A percentile compares a stretch with the other conserved stretches of the same genome.
Conservation (phyloP, 2,797 vertebrate species). For the Sylvilagus floridanus region DNA sequence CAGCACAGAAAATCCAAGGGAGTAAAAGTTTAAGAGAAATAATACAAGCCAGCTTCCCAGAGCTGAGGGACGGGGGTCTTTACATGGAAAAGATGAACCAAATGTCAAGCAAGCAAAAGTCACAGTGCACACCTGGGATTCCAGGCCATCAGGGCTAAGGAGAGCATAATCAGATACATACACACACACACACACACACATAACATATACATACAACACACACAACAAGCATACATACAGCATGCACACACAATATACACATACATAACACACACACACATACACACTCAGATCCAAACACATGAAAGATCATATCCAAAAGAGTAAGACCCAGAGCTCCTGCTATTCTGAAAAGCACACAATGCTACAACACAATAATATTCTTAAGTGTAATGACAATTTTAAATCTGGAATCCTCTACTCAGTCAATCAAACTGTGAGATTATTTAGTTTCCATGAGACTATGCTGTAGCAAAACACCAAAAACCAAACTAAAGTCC, state of each 20-base stretch:
- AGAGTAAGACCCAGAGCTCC: neutral
- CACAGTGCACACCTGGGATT: neutral
- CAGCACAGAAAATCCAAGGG: neutral
- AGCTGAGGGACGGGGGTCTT: neutral
- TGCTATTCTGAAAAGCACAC: neutral
- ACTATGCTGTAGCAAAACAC: neutral
- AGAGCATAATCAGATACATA: neutral
- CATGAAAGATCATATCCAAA: neutral
- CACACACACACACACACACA: too few species aligned
- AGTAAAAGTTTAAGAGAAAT: slow-evolving; percentile 29
- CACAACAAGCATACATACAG: too few species aligned
- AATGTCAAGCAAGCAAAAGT: neutral
- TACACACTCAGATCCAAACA: too few species aligned
- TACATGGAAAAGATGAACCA: neutral
- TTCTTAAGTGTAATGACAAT: neutral
- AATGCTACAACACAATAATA: neutral
- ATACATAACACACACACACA: too few species aligned
- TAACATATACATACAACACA: too few species aligned
- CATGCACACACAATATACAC: too few species aligned
- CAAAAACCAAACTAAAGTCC: neutral
- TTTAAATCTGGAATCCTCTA: neutral
- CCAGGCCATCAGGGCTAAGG: neutral
- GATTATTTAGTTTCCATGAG: neutral
- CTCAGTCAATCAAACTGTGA: neutral
- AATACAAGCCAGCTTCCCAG: neutral